Evolutionary conservation across 2,888 invertebrate species (phyloP), one percentile per base, ranked within the genome.

Genomic region (Tigriopus californicus): DNA sequence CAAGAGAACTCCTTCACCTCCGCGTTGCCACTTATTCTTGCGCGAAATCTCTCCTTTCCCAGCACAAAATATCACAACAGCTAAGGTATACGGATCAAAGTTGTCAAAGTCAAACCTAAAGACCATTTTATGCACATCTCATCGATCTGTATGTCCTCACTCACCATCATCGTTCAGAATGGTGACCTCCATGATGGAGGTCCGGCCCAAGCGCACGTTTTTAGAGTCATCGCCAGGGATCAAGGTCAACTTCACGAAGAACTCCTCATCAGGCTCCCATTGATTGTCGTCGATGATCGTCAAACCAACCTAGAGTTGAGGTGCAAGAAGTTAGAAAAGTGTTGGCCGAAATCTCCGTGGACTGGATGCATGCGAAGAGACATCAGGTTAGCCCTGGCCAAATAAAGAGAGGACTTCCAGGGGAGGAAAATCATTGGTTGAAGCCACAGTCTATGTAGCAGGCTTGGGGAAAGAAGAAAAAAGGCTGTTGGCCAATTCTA

Each of bases 231-330:
- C 62, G 49, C 66, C 66, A 55, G 67, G 64, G 3, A 70, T 60
- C 33, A 70, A 61, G 3, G 71, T 70, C 56, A 79, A 66, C 64
- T 77, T 74, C 22, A 78, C 72, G 67, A 76, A 78, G 68, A 79
- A 79, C 62, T 76, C 76, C 67, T 78, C 77, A 66, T 78, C 76
- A 0, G 77, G 76, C 67, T 78, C 77, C 77, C 78, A 79, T 62
- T 76, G 74, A 61, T 75, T 74, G 64, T 77, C 77, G 61, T 76
- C 74, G 10, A 78, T 69, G 61, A 79, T 74, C 62, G 74, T 73
- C 1, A 78, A 69, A 25, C 68, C 68, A 12, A 76, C 65, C 69
- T 70, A 60, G 24, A 15, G 8, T n/a, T n/a, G 22, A 49, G 20
- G 22, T 22, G 13, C 15, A 51, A 22, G 13, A 10, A 51, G n/a